These are phyloP conservation scores for Grantiella picta DNA, from an alignment of 2,113 vertebrate genomes.

Conservation along the genomic window DNA sequence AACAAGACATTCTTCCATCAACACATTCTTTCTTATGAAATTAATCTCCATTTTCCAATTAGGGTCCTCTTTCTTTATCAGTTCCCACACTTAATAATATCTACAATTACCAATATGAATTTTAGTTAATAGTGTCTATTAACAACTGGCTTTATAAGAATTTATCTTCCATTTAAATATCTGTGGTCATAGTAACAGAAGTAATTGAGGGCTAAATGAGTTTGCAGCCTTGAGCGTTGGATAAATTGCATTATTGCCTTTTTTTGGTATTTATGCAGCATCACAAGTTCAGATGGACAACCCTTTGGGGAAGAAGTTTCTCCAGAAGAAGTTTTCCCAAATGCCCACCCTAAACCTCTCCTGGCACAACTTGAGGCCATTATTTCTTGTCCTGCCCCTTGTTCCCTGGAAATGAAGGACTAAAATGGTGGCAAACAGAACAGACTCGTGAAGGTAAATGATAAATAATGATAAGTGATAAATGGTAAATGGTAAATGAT, in stretches of 20 bases:
- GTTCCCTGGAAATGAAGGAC: not conserved
- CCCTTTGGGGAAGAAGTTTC: not conserved
- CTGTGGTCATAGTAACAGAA: conserved; percentile 53
- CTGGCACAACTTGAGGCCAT: not conserved
- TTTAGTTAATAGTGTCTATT: conserved; percentile 47
- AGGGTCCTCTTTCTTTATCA: conserved; percentile 47
- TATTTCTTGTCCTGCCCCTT: not conserved
- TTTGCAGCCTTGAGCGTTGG: conserved; percentile 21
- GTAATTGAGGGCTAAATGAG: conserved; percentile 52
- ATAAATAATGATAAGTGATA: not conserved
- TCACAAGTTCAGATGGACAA: not conserved
- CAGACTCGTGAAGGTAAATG: not conserved
- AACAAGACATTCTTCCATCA: not conserved
- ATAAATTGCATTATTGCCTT: not conserved
- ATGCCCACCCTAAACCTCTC: not conserved
- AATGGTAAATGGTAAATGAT: not conserved
- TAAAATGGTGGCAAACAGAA: not conserved
- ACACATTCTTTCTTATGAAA: not conserved
- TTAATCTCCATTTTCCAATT: conserved; percentile 62
- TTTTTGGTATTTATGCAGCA: not conserved
- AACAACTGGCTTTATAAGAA: conserved; percentile 22
- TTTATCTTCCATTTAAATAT: conserved; percentile 60
- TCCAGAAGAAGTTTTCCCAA: not conserved
- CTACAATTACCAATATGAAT: conserved; percentile 37
- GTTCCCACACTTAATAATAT: conserved; percentile 47